Base-by-base conservation (phyloP, 2,797 vertebrate genomes). In the Microctenopoma lineatum region DNA sequence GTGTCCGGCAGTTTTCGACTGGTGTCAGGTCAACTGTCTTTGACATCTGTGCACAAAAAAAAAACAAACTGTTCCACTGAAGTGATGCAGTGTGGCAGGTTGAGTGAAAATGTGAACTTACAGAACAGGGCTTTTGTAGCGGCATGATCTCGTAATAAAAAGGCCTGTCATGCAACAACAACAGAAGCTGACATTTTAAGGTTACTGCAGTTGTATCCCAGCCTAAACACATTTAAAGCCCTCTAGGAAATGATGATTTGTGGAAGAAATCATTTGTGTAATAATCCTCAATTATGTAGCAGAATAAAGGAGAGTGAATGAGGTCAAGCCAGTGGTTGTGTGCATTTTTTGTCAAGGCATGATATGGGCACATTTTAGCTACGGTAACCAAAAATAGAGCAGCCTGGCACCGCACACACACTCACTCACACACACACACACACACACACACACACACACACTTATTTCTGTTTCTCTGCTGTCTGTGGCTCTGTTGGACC, bases 351-450 rank as follows among this genome's bases (percentile, higher is more conserved):
- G 55, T 75, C 75, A 75, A 84, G 53, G 66, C 79, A 69, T 75
- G 81, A 80, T 72, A 68, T 26, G 27, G 72, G 55, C 78, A 72
- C 65, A 55, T 69, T 58, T 14, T 59, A 27, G 61, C 51, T 5
- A 21, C 21, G 21, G 21, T 21, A 25, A 68, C 79, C 78, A 77
- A 84, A 89, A 85, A 89, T 90, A 89, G 85, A 78, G 75, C 81
- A 11, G 70, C 60, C 70, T 74, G 75, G 64, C 64, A 70, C 58
- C 25, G 8, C 32, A 1, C 32, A 41, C 50, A 65, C 72, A 68
- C 69, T 42, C 62, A 71, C 83, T 70, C 56, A 41, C 52, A 62
- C 21, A 65, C 36, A 39, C 52, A n/a, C 64, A 16, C 44, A 11
- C 68, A 62, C 38, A 46, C 32, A 50, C 47, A 34, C 48, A 51